These are phyloP conservation scores for Leptestheria dahalacensis DNA, from an alignment of 1,140 invertebrate genomes.

Conservation along the genomic window DNA sequence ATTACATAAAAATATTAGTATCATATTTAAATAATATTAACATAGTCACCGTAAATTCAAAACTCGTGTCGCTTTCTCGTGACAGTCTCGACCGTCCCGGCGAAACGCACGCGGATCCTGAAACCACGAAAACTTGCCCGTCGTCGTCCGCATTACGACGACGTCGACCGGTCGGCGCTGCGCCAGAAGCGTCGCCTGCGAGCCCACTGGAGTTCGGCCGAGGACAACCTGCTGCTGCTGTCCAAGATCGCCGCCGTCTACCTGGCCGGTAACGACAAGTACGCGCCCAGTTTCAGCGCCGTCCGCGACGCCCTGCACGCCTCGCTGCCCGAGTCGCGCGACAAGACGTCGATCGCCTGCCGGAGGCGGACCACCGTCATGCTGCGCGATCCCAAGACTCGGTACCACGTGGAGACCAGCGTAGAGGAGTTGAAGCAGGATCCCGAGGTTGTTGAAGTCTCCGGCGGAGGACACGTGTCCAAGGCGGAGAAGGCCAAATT, in stretches of 20 bases:
- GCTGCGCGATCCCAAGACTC: constrained; percentile 39
- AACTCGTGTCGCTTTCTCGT: no score
- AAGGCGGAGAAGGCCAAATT: not conserved
- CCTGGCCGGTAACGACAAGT: constrained; percentile 34
- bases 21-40: no score
- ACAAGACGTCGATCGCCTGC: constrained; percentile 55
- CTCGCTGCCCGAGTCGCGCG: constrained; percentile 33
- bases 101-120: not conserved
- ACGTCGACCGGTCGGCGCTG: constrained; percentile 47
- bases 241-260: constrained; percentile 49
- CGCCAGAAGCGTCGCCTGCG: constrained; percentile 33
- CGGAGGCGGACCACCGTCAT: constrained; percentile 45
- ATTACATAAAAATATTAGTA: no score
- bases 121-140: constrained; percentile 2
- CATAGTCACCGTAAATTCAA: no score
- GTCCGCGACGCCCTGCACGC: constrained; percentile 46
- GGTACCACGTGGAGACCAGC: constrained; percentile 39
- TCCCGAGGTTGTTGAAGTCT: constrained; percentile 30
- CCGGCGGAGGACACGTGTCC: constrained; percentile 19
- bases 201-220: constrained; percentile 36
- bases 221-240: constrained; percentile 47
- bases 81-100: constrained; percentile 1
- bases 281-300: constrained; percentile 31
- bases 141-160: constrained; percentile 38
- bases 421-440: constrained; percentile 44